Evolutionary conservation across 2,888 invertebrate genomes (phyloP).

Genomic region (Thymelicus sylvestris): DNA sequence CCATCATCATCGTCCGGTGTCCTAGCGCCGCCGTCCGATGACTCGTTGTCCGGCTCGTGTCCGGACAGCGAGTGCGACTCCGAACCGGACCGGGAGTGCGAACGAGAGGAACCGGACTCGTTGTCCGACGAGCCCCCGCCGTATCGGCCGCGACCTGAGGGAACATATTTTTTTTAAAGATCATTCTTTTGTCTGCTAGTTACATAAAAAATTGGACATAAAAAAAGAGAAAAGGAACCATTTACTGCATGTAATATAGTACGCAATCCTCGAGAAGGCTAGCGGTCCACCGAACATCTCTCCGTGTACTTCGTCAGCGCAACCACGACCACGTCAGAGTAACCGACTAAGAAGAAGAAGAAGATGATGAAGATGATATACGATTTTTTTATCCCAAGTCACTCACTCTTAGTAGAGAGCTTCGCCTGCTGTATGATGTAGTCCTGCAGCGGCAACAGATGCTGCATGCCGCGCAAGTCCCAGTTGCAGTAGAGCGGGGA

Average conservation of each 20-base stretch:
- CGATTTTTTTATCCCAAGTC: neutral
- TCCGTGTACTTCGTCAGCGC: no score
- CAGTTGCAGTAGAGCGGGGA: constrained; percentile 90
- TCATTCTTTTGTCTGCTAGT: no score
- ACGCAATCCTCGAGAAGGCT: no score
- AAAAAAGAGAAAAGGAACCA: no score
- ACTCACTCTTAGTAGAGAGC: constrained; percentile 83
- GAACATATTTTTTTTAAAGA: no score
- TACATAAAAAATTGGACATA: no score
- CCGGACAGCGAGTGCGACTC: constrained; percentile 90
- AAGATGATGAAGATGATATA: no score
- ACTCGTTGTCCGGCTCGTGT: constrained; percentile 91
- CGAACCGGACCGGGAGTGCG: constrained; percentile 77
- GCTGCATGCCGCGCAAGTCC: constrained; percentile 88
- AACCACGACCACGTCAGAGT: no score
- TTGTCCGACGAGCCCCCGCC: constrained; percentile 82
- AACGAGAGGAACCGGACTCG: constrained; percentile 91
- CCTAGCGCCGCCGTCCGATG: constrained; percentile 89
- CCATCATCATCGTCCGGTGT: constrained; percentile 88
- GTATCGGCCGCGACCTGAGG: constrained; percentile 87
- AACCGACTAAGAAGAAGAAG: no score
- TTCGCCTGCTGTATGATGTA: constrained; percentile 95
- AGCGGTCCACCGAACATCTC: no score
- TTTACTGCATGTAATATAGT: no score
- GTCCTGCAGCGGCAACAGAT: constrained; percentile 93